Base-by-base conservation (phyloP, 2,113 vertebrate species). In the Gallinago undulata region DNA sequence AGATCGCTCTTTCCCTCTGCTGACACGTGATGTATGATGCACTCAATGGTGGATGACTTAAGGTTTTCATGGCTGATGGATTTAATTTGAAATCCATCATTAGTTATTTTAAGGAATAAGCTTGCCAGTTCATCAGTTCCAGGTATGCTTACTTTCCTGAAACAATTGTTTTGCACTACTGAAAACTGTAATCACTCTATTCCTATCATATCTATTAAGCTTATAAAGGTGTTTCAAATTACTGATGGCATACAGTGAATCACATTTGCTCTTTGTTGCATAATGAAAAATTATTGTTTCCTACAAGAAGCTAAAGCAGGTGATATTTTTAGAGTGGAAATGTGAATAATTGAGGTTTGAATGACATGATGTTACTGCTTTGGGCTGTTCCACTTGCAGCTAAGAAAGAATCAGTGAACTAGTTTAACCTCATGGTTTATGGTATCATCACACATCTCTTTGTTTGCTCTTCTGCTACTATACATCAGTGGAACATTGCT, bases 51-150 rank as follows among this genome's bases (percentile, higher is more conserved):
- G 76, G 93, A 96, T 82, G 48, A 73, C n/a, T 85, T 78, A 78
- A 21, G n/a, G 62, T 47, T 75, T 97, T 95, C 69, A 78, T 64
- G 59, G 56, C 6, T 86, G 48, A 95, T 95, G 48, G n/a, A 51
- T 90, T 94, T 95, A 88, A 90, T 91, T 89, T 91, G 13, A 95
- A 96, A 90, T 87, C 16, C 15, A 21, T 73, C 33, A 76, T 37
- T 91, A 82, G 83, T 92, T 96, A 93, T 91, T 94, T 75, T 86
- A 86, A 97, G 50, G 47, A 94, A 82, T 89, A 75, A 84, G 14
- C 60, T 97, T 76, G 28, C 19, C 21, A 84, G 19, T 95, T 95
- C 77, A 80, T 89, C 88, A 87, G 13, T 91, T 95, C 13, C 41
- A n/a, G 25, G 7, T 89, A 76, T 87, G 67, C 57, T 93, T 45